phyloP scores from a whole-genome alignment of 2,113 vertebrate species.

The Oncorhynchus gorbuscha region DNA sequence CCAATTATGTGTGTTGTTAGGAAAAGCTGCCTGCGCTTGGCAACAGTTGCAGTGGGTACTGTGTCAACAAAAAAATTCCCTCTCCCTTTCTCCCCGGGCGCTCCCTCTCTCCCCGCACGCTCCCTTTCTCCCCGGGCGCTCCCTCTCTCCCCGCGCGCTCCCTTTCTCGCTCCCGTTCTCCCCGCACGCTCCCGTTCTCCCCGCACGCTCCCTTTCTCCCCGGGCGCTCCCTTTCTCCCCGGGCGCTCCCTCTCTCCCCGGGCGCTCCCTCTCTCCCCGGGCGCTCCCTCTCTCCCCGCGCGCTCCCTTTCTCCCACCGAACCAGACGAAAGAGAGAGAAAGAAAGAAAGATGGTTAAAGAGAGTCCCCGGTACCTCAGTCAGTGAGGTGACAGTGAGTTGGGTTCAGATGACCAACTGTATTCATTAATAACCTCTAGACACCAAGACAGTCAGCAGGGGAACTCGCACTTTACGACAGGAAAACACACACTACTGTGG shows the following conservation, averaged over 20 bases:
- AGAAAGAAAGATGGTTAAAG: slow-evolving; percentile 14
- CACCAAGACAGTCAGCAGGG: slow-evolving; percentile 4
- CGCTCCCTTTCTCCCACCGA: slow-evolving; percentile 10
- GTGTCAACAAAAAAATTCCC: slow-evolving; percentile 66
- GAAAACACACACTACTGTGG: neutral
- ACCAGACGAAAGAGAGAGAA: slow-evolving; percentile 20
- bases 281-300: too few species aligned
- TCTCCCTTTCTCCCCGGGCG: neutral
- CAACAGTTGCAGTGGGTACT: slow-evolving; percentile 61
- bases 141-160: too few species aligned
- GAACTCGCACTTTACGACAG: neutral
- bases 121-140: too few species aligned
- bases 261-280: too few species aligned
- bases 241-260: too few species aligned
- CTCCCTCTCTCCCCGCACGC: too few species aligned
- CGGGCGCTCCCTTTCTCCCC: too few species aligned
- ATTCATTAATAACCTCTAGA: slow-evolving; percentile 59
- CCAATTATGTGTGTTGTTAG: slow-evolving; percentile 72
- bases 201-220: too few species aligned
- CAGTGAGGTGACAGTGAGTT: slow-evolving; percentile 37
- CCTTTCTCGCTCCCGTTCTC: too few species aligned
- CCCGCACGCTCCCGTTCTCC: too few species aligned
- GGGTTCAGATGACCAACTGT: slow-evolving; percentile 65
- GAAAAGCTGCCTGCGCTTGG: slow-evolving; percentile 65
- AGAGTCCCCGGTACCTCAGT: neutral